Conservation (phyloP, 2,113 vertebrate species). For the Ophthalmolycus amberensis region DNA sequence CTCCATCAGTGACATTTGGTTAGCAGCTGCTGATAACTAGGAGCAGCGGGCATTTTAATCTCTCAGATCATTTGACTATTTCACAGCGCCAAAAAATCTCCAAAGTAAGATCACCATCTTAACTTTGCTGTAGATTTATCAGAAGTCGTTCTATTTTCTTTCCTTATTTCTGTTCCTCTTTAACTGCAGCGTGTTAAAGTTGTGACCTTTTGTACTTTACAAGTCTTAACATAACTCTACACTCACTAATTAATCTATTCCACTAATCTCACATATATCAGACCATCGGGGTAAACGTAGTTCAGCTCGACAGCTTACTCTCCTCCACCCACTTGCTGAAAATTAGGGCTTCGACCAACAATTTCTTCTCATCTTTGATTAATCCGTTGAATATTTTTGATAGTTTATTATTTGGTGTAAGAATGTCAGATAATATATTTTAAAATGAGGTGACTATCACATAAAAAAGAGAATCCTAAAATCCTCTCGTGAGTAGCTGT, state of each 20-base stretch:
- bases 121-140: background rate
- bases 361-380: background rate
- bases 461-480: background rate
- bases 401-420: background rate
- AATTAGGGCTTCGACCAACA: background rate
- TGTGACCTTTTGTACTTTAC: background rate
- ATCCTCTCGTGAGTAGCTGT: background rate
- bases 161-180: constrained; percentile 15
- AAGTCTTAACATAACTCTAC: too few relatives aligned
- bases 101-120: background rate
- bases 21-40: background rate
- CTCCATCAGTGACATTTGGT: background rate
- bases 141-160: background rate
- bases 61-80: background rate
- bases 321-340: background rate
- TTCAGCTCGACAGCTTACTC: background rate
- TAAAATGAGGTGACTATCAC: background rate
- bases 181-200: background rate
- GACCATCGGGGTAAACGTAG: background rate
- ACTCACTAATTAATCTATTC: too few relatives aligned
- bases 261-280: background rate
- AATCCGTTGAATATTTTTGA: background rate
- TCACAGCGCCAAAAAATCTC: background rate
- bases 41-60: background rate
- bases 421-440: background rate